These are phyloP conservation scores for Nothoprocta pentlandii DNA, from an alignment of 2,113 vertebrate species.

Conservation along the genomic window DNA sequence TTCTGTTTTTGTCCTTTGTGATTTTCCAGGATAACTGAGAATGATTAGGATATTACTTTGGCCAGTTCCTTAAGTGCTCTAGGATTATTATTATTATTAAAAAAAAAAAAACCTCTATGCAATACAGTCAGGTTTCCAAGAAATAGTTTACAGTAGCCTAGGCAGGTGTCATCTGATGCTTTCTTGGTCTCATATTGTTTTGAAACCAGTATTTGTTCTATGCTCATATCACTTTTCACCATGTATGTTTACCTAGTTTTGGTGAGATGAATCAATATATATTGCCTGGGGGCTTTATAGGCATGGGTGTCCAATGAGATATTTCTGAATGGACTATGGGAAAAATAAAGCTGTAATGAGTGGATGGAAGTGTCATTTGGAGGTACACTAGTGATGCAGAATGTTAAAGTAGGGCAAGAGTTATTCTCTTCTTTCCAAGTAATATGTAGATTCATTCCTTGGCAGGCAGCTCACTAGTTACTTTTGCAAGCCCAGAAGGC, in stretches of 20 bases:
- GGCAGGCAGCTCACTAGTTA: background rate
- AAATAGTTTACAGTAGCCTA: too few relatives aligned
- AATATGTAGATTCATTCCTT: background rate
- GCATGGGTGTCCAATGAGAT: background rate
- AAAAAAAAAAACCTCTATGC: background rate
- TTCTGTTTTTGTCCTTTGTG: background rate
- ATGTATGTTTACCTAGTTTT: background rate
- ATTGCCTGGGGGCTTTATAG: background rate
- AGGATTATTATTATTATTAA: background rate
- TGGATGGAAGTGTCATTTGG: background rate
- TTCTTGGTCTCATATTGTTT: background rate
- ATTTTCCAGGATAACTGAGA: background rate
- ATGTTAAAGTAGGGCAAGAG: background rate
- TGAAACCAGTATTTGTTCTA: background rate
- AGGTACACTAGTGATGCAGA: background rate
- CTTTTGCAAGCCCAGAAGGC: background rate
- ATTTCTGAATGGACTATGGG: background rate
- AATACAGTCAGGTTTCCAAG: background rate
- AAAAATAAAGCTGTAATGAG: background rate
- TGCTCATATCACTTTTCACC: background rate
- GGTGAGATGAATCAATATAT: background rate
- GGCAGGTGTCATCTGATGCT: background rate
- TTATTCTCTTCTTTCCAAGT: background rate
- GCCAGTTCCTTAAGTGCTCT: background rate
- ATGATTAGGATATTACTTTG: background rate